Evolutionary conservation across 2,888 invertebrate species (phyloP).

Genomic region (Melanostoma scalare): DNA sequence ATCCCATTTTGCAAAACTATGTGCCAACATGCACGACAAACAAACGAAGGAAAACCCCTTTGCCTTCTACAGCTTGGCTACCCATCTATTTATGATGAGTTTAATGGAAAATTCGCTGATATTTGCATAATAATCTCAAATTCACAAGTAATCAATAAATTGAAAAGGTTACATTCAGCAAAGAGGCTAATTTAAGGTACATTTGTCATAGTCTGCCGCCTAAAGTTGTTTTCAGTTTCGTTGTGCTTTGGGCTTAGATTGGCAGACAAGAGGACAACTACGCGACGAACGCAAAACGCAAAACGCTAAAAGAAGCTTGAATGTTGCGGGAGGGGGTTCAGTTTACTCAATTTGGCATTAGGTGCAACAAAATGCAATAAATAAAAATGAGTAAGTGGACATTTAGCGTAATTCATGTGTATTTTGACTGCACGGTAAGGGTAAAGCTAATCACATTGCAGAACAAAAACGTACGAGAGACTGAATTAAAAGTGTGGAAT

Average conservation of each 20-base stretch:
- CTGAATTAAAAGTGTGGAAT: no score
- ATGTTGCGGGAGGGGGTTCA: slow-evolving; percentile 35
- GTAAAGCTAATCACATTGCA: slow-evolving; percentile 38
- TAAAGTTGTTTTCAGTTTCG: slow-evolving; percentile 56
- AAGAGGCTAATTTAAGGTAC: slow-evolving; percentile 70
- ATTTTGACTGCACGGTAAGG: slow-evolving; percentile 38
- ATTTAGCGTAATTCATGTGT: slow-evolving; percentile 58
- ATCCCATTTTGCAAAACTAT: slow-evolving; percentile 62
- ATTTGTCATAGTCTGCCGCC: slow-evolving; percentile 69
- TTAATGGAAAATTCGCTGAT: slow-evolving; percentile 66
- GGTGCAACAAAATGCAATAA: slow-evolving; percentile 68
- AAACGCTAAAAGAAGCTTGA: slow-evolving; percentile 1
- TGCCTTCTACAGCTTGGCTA: neutral
- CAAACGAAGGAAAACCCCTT: neutral
- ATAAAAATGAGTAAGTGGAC: slow-evolving; percentile 68
- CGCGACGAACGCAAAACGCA: slow-evolving; percentile 1
- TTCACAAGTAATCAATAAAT: slow-evolving; percentile 70
- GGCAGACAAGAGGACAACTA: neutral
- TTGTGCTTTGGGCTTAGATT: slow-evolving; percentile 27
- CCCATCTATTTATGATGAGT: neutral
- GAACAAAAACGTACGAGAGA: slow-evolving; percentile 1
- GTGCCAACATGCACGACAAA: slow-evolving; percentile 39
- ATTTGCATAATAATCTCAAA: slow-evolving; percentile 73
- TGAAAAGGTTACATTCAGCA: slow-evolving; percentile 69
- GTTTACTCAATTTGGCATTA: slow-evolving; percentile 65